phyloP scores from a whole-genome alignment of 1,140 invertebrate species.

The Formica exsecta region DNA sequence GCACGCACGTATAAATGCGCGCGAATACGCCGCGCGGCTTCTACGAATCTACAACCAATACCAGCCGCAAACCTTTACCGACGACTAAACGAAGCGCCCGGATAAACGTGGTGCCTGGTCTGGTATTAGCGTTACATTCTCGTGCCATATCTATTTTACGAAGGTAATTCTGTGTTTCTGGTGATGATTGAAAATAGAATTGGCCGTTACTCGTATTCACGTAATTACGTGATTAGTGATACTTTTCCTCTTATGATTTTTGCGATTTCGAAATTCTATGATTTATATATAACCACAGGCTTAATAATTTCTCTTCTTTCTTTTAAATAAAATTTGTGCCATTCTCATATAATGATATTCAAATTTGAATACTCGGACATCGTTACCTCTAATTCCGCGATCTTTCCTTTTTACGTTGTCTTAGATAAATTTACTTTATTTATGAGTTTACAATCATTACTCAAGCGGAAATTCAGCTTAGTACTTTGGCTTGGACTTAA shows the following conservation, averaged over 20 bases:
- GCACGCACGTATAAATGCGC: conserved; percentile 52
- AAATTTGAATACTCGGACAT: no score
- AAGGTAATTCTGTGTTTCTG: conserved; percentile 1
- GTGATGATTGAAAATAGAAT: conserved; percentile 38
- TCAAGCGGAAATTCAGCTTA: no score
- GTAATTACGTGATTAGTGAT: background rate
- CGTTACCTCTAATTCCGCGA: no score
- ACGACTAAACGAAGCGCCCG: conserved; percentile 49
- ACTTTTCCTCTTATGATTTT: conserved; percentile 1
- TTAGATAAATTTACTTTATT: no score
- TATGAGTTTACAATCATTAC: no score
- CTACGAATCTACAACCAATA: conserved; percentile 48
- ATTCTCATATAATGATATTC: no score
- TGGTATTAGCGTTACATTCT: conserved; percentile 26
- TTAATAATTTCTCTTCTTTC: background rate
- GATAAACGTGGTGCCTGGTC: conserved; percentile 14
- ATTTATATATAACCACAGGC: background rate
- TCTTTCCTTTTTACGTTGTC: no score
- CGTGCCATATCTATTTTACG: conserved; percentile 23
- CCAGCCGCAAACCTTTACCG: conserved; percentile 24
- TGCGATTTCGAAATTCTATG: background rate
- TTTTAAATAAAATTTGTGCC: background rate
- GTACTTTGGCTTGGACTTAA: no score
- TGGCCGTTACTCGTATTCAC: background rate
- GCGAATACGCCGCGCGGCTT: conserved; percentile 49